Evolutionary conservation across 2,113 vertebrate genomes (phyloP).

Genomic region (Oophaga pumilio): DNA sequence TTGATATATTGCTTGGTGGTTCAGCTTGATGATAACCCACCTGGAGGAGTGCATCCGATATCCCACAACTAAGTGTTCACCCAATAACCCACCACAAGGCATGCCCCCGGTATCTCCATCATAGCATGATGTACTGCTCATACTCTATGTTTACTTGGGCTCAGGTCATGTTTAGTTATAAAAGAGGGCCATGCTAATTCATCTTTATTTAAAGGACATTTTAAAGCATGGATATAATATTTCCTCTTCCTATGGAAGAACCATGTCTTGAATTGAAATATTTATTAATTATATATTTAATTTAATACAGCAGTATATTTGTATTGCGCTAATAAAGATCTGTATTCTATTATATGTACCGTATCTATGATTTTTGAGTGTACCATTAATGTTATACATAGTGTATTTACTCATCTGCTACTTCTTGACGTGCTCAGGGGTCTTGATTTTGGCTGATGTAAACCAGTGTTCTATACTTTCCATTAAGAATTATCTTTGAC

Average conservation of each 20-base stretch:
- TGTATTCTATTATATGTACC: neutral
- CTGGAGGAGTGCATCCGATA: too few relatives aligned
- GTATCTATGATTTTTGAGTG: neutral
- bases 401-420: neutral
- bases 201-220: neutral
- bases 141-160: too few relatives aligned
- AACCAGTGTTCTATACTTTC: neutral
- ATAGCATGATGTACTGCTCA: too few relatives aligned
- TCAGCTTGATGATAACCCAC: too few relatives aligned
- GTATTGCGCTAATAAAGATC: constrained; percentile 13
- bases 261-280: neutral
- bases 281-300: constrained; percentile 30
- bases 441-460: neutral
- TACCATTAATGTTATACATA: neutral
- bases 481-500: constrained; percentile 45
- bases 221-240: neutral
- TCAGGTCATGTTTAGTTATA: neutral
- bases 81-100: too few relatives aligned
- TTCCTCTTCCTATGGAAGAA: constrained; percentile 48
- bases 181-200: neutral
- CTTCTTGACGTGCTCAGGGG: neutral
- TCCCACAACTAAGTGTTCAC: too few relatives aligned
- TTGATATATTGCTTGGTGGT: too few relatives aligned
- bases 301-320: constrained; percentile 9
- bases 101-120: too few relatives aligned